A percentile compares a stretch with the other conserved stretches of the same genome.
phyloP scores from a whole-genome alignment of 1,140 invertebrate genomes.

The Aphaenogaster ashmeadi region DNA sequence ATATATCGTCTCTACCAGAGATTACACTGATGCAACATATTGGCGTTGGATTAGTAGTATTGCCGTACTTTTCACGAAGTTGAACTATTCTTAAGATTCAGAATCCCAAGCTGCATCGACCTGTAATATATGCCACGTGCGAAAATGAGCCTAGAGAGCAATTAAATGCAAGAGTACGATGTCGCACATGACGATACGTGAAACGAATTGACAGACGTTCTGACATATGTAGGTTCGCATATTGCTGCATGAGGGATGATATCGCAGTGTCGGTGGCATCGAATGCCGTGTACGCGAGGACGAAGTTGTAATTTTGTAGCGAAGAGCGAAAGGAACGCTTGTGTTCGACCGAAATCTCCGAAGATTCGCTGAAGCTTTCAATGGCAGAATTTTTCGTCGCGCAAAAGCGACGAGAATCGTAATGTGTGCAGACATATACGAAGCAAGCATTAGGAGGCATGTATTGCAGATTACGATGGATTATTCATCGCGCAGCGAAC shows the following conservation, averaged over 20 bases:
- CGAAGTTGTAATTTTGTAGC: conserved; percentile 52
- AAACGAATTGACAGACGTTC: not conserved
- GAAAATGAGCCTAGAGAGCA: not conserved
- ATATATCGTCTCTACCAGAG: not conserved
- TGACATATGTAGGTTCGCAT: not conserved
- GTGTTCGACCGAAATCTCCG: conserved; percentile 39
- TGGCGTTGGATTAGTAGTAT: not conserved
- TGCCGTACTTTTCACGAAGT: not conserved
- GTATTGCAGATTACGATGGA: not conserved
- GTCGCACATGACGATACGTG: not conserved
- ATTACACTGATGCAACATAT: not conserved
- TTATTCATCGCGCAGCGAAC: conserved; percentile 8
- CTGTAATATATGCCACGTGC: not conserved
- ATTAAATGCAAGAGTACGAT: not conserved
- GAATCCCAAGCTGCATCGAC: not conserved
- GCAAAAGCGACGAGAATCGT: not conserved
- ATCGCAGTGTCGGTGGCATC: conserved; percentile 12
- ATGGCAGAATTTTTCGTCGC: conserved; percentile 31
- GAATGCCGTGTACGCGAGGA: not conserved
- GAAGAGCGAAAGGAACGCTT: conserved; percentile 7
- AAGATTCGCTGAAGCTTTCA: conserved; percentile 35
- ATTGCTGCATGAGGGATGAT: not conserved
- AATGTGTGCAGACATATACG: not conserved
- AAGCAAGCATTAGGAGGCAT: not conserved
- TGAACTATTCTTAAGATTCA: not conserved